phyloP scores from a whole-genome alignment of 2,113 vertebrate genomes.

The Tachuris rubrigastra region DNA sequence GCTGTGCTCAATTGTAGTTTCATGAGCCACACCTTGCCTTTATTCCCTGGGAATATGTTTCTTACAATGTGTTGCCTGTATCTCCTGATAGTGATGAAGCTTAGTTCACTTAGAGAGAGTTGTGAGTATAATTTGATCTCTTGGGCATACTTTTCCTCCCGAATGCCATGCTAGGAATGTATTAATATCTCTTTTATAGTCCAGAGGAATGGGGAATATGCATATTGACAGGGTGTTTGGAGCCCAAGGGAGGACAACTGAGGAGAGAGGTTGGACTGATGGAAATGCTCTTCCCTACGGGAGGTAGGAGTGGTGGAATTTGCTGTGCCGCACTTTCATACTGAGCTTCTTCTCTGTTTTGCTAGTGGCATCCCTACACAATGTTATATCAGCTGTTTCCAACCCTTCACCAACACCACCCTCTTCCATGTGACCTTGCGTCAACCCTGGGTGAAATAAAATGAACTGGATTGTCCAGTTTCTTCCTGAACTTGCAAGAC shows the following conservation, averaged over 20 bases:
- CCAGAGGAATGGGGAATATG: conserved; percentile 63
- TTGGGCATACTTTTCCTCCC: neutral
- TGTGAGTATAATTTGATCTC: neutral
- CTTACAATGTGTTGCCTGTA: neutral
- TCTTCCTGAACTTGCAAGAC: neutral
- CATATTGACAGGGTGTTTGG: conserved; percentile 18
- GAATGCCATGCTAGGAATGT: conserved; percentile 65
- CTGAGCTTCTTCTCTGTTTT: neutral
- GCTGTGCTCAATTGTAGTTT: neutral
- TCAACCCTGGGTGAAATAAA: neutral
- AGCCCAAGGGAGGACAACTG: conserved; percentile 29
- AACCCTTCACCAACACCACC: neutral
- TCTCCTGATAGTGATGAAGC: neutral
- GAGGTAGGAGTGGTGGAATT: conserved; percentile 45
- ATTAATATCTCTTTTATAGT: conserved; percentile 66
- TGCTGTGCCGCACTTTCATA: conserved; percentile 6
- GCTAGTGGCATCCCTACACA: neutral
- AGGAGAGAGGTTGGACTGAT: neutral
- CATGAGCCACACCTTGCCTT: neutral
- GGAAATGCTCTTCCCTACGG: conserved; percentile 36
- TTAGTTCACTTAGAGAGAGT: neutral
- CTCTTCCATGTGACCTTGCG: neutral
- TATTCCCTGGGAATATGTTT: neutral
- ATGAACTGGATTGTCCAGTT: neutral
- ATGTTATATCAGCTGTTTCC: conserved; percentile 4